Percentiles rank a stretch among this genome's conserved stretches.
Conservation (phyloP, 2,113 vertebrate species). For the Nestor notabilis region DNA sequence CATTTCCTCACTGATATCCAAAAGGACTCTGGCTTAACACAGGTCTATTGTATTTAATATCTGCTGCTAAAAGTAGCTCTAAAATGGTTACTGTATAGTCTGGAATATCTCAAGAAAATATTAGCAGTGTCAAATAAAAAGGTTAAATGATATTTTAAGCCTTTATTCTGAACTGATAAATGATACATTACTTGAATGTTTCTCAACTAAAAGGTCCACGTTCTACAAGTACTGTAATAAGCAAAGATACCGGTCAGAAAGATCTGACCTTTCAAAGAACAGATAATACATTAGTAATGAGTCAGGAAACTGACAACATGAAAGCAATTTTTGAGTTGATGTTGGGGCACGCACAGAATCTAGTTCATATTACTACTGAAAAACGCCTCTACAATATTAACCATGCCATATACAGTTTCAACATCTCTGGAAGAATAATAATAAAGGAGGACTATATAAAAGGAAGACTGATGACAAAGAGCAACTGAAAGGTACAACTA, state of each 20-base stretch:
- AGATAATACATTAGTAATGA: background rate
- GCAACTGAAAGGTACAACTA: background rate
- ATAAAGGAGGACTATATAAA: background rate
- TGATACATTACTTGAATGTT: background rate
- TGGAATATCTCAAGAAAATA: background rate
- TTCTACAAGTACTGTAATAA: background rate
- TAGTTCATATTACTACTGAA: background rate
- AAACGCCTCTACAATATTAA: background rate
- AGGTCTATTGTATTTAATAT: background rate
- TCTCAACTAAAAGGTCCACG: background rate
- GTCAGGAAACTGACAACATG: background rate
- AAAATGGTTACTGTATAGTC: background rate
- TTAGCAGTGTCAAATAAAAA: background rate
- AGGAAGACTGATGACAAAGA: background rate
- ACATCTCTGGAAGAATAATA: background rate
- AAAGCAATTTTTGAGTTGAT: background rate
- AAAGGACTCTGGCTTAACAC: background rate
- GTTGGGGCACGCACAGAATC: background rate
- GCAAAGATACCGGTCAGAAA: background rate
- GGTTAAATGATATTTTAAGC: background rate
- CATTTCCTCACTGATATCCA: background rate
- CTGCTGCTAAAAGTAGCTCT: background rate
- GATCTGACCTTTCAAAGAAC: constrained; percentile 13
- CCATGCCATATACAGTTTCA: background rate
- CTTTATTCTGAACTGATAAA: constrained; percentile 8